Conservation (phyloP, 2,888 invertebrate genomes). For the Pasiphila rectangulata region DNA sequence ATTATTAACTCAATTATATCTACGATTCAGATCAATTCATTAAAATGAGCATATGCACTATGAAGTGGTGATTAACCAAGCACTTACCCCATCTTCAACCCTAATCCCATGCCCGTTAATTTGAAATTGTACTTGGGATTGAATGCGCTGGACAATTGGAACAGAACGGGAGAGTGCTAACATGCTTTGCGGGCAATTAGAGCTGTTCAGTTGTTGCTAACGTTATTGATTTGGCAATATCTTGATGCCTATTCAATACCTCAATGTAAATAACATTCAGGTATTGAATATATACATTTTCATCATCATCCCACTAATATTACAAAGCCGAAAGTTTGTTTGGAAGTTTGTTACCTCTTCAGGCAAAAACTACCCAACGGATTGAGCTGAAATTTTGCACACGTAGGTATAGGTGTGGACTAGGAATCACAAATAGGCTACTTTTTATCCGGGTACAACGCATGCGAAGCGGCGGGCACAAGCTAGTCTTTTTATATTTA, state of each 20-base stretch:
- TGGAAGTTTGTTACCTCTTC: too few relatives aligned
- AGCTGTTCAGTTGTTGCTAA: conserved; percentile 35
- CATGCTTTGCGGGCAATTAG: conserved; percentile 65
- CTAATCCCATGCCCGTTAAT: conserved; percentile 61
- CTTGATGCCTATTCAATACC: neutral
- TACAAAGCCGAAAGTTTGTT: too few relatives aligned
- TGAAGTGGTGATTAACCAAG: conserved; percentile 54
- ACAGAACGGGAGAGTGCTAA: conserved; percentile 48
- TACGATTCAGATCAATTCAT: conserved; percentile 48
- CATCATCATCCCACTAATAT: too few relatives aligned
- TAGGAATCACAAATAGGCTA: too few relatives aligned
- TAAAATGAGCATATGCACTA: conserved; percentile 38
- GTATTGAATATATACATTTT: too few relatives aligned
- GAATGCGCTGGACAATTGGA: conserved; percentile 59
- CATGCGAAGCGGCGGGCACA: too few relatives aligned
- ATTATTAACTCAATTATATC: conserved; percentile 44
- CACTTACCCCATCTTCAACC: conserved; percentile 54
- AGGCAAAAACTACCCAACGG: too few relatives aligned
- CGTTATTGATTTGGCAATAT: conserved; percentile 17
- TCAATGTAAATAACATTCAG: too few relatives aligned
- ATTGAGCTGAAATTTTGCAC: too few relatives aligned
- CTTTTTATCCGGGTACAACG: too few relatives aligned
- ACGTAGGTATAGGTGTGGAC: too few relatives aligned
- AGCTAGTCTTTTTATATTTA: too few relatives aligned
- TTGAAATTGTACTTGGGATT: conserved; percentile 59